These are phyloP conservation scores for Drosophila engyochracea DNA, from an alignment of 2,888 invertebrate genomes.

Conservation along the genomic window DNA sequence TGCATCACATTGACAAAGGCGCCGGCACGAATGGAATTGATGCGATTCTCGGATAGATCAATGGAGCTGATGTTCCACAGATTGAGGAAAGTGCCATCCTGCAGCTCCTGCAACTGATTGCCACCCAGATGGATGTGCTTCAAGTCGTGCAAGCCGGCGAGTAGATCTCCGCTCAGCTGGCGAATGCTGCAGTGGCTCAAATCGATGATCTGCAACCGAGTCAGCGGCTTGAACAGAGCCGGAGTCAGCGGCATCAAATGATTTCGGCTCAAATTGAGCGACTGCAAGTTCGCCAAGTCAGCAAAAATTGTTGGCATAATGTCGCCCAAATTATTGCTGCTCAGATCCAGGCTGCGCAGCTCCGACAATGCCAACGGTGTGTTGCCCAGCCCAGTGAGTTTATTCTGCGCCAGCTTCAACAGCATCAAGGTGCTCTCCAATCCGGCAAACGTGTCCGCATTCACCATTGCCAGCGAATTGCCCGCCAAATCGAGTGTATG, in stretches of 20 bases:
- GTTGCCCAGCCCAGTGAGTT: slow-evolving; percentile 89
- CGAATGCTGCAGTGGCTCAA: slow-evolving; percentile 91
- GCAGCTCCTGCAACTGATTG: slow-evolving; percentile 91
- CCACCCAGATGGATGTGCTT: slow-evolving; percentile 89
- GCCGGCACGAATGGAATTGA: slow-evolving; percentile 90
- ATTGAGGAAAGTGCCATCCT: slow-evolving; percentile 91
- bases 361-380: slow-evolving; percentile 88
- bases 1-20: slow-evolving; percentile 92
- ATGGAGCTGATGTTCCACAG: slow-evolving; percentile 90
- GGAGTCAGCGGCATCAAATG: slow-evolving; percentile 88
- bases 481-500: slow-evolving; percentile 91
- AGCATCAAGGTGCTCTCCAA: slow-evolving; percentile 90
- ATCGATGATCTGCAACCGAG: slow-evolving; percentile 90
- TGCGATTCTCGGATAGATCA: slow-evolving; percentile 92
- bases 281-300: slow-evolving; percentile 88
- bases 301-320: slow-evolving; percentile 89
- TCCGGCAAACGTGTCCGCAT: slow-evolving; percentile 91
- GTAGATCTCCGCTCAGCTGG: slow-evolving; percentile 90
- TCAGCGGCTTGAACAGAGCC: slow-evolving; percentile 90
- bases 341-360: slow-evolving; percentile 90
- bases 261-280: slow-evolving; percentile 92
- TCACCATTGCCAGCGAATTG: slow-evolving; percentile 90
- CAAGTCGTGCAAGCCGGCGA: slow-evolving; percentile 89
- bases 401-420: slow-evolving; percentile 91
- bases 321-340: slow-evolving; percentile 92